Evolutionary conservation across 2,888 invertebrate genomes (phyloP).

Genomic region (Mystacides longicornis): DNA sequence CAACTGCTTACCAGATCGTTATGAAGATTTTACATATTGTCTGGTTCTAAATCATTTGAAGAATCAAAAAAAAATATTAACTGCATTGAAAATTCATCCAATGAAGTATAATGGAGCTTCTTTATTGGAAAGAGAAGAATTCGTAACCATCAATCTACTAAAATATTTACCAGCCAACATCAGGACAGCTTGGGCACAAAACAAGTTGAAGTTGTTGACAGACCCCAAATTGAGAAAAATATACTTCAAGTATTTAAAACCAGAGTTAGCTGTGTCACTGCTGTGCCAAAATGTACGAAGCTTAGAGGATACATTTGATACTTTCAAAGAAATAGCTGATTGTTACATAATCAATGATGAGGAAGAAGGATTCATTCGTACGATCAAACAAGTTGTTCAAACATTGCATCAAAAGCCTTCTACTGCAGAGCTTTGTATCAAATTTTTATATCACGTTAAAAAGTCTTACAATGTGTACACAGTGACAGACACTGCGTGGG

Average conservation of each 20-base stretch:
- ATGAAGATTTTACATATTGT: neutral
- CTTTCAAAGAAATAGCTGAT: neutral
- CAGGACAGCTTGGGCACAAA: neutral
- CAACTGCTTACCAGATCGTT: neutral
- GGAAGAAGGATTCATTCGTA: neutral
- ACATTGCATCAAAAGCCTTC: neutral
- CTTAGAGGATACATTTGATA: neutral
- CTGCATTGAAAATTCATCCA: neutral
- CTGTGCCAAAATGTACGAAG: neutral
- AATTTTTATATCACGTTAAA: neutral
- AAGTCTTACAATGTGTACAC: neutral
- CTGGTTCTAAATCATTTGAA: neutral
- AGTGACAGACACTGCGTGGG: neutral
- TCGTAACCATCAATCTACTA: neutral
- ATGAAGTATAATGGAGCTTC: neutral
- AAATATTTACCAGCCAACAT: neutral
- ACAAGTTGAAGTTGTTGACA: neutral
- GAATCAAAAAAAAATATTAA: neutral
- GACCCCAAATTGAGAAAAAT: neutral
- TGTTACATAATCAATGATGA: neutral
- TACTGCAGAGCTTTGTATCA: neutral
- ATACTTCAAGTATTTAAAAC: neutral
- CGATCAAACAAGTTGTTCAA: neutral
- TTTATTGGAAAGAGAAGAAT: neutral
- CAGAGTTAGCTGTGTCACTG: neutral